phyloP scores from a whole-genome alignment of 2,113 vertebrate genomes.

The Dipodomys ordii region DNA sequence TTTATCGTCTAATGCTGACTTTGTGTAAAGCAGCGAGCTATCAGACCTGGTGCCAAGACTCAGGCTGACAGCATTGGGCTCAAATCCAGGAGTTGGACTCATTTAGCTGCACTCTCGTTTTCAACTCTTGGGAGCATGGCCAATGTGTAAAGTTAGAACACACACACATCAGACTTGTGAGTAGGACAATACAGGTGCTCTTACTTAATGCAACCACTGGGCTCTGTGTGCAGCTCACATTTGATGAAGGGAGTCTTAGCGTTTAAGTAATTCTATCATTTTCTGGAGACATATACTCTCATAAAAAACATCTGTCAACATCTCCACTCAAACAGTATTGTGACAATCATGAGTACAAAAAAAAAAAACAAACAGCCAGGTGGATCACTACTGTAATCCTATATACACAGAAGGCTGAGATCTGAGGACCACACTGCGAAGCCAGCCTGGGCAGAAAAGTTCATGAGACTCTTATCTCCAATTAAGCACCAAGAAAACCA shows the following conservation, averaged over 20 bases:
- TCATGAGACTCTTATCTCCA: too few relatives aligned
- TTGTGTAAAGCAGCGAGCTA: slow-evolving; percentile 53
- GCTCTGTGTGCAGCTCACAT: background rate
- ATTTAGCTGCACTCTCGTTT: slow-evolving; percentile 57
- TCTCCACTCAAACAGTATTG: background rate
- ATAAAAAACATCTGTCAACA: background rate
- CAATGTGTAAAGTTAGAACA: slow-evolving; percentile 73
- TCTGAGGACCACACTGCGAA: too few relatives aligned
- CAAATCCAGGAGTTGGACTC: slow-evolving; percentile 62
- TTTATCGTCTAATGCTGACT: slow-evolving; percentile 67
- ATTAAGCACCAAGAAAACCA: too few relatives aligned
- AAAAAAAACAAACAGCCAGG: too few relatives aligned
- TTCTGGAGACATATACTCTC: background rate
- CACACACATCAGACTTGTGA: slow-evolving; percentile 60
- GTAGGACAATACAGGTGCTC: slow-evolving; percentile 34
- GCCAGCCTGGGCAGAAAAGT: too few relatives aligned
- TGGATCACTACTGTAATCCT: too few relatives aligned
- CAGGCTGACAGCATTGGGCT: slow-evolving; percentile 48
- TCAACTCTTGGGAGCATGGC: slow-evolving; percentile 74
- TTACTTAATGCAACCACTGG: background rate
- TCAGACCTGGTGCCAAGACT: slow-evolving; percentile 59
- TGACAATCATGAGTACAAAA: background rate
- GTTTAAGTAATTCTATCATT: slow-evolving; percentile 33
- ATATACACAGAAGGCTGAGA: too few relatives aligned
- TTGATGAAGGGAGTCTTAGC: background rate